phyloP scores from a whole-genome alignment of 1,140 invertebrate genomes.

The Papilio machaon region DNA sequence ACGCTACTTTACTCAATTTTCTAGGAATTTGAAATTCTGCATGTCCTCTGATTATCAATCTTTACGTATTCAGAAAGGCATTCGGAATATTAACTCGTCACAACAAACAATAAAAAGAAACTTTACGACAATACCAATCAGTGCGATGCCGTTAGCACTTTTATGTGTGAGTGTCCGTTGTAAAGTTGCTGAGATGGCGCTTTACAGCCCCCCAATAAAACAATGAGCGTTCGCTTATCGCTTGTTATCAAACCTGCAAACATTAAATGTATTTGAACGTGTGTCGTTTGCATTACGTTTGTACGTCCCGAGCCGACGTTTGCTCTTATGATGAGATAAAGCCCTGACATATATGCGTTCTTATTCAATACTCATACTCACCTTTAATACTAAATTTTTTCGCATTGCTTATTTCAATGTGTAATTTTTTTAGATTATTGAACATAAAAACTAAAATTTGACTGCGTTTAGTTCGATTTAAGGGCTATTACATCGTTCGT shows the following conservation, averaged over 20 bases:
- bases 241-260: constrained; percentile 76
- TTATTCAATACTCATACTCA: constrained; percentile 39
- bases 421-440: background rate
- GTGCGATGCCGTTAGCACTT: constrained; percentile 45
- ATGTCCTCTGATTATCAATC: background rate
- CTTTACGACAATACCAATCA: constrained; percentile 34
- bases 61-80: background rate
- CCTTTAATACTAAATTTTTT: background rate
- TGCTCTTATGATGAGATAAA: constrained; percentile 66
- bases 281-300: constrained; percentile 67
- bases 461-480: background rate
- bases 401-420: background rate
- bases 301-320: constrained; percentile 72
- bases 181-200: constrained; percentile 55
- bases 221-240: constrained; percentile 77
- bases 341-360: constrained; percentile 28
- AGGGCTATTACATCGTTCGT: background rate
- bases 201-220: constrained; percentile 79
- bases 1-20: background rate
- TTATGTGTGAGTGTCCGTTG: constrained; percentile 56
- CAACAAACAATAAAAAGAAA: constrained; percentile 19
- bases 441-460: background rate
- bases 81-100: constrained; percentile 1
- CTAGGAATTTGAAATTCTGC: background rate
- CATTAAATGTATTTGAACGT: constrained; percentile 77